phyloP scores from a whole-genome alignment of 2,888 invertebrate genomes.

The Melipona bicolor region DNA sequence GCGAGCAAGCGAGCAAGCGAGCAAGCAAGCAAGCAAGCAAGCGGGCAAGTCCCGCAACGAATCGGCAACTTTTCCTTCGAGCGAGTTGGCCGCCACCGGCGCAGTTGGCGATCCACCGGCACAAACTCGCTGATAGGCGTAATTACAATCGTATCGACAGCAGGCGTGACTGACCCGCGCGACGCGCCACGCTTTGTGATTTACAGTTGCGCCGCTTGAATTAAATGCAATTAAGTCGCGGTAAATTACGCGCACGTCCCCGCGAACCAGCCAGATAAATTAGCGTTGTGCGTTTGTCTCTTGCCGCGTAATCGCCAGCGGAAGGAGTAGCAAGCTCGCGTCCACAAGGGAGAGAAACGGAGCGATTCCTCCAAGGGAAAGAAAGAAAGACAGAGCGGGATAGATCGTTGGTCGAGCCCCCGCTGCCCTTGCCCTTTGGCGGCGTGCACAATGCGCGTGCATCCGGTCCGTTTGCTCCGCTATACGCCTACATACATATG shows the following conservation, averaged over 20 bases:
- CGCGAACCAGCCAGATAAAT: constrained; percentile 71
- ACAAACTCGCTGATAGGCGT: constrained; percentile 61
- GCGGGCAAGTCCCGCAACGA: background rate
- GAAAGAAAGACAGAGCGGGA: constrained; percentile 14
- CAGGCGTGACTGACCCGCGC: constrained; percentile 79
- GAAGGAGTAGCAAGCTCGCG: constrained; percentile 14
- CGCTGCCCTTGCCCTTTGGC: constrained; percentile 62
- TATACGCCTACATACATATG: background rate
- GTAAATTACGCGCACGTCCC: constrained; percentile 76
- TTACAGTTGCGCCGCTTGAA: constrained; percentile 78
- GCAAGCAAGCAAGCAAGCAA: background rate
- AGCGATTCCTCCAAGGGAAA: background rate
- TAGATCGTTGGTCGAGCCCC: constrained; percentile 38
- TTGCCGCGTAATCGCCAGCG: no score
- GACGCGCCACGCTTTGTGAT: constrained; percentile 77
- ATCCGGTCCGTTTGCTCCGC: constrained; percentile 36
- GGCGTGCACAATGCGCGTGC: constrained; percentile 55
- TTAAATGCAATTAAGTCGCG: constrained; percentile 80
- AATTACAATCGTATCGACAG: constrained; percentile 79
- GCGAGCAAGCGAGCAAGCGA: background rate
- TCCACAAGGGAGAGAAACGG: background rate
- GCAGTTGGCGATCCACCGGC: constrained; percentile 10
- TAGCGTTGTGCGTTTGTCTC: constrained; percentile 74
- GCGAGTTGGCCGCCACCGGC: background rate
- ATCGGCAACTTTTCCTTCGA: background rate